Conservation (phyloP, 2,797 vertebrate genomes). For the Hoplostethus atlanticus region DNA sequence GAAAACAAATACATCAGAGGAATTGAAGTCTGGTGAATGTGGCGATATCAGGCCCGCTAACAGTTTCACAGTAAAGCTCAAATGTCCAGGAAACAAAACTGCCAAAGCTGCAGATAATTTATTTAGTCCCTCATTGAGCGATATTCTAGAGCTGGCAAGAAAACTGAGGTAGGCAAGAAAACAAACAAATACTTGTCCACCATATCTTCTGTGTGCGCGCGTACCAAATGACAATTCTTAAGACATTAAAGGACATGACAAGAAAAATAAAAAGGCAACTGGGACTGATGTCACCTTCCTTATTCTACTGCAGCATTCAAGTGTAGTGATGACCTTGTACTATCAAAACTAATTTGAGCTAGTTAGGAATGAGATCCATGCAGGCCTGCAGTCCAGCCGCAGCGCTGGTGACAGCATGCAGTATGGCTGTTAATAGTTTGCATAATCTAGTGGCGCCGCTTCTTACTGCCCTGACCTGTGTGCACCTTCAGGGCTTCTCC, state of each 20-base stretch:
- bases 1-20: slow-evolving; percentile 24
- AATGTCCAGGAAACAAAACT: slow-evolving; percentile 32
- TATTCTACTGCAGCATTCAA: slow-evolving; percentile 50
- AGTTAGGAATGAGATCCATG: slow-evolving; percentile 60
- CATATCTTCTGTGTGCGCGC: slow-evolving; percentile 37
- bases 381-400: slow-evolving; percentile 71
- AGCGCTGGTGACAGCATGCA: slow-evolving; percentile 68
- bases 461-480: slow-evolving; percentile 7
- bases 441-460: slow-evolving; percentile 52
- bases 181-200: slow-evolving; percentile 69
- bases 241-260: slow-evolving; percentile 15
- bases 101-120: slow-evolving; percentile 21
- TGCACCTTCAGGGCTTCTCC: slow-evolving; percentile 86
- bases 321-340: slow-evolving; percentile 49
- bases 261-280: slow-evolving; percentile 14
- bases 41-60: slow-evolving; percentile 25
- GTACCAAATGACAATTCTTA: slow-evolving; percentile 45
- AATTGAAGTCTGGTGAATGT: slow-evolving; percentile 18
- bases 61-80: slow-evolving; percentile 56
- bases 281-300: slow-evolving; percentile 44
- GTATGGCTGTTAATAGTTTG: slow-evolving; percentile 54
- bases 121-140: slow-evolving; percentile 30
- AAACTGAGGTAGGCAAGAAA: slow-evolving; percentile 82
- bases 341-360: slow-evolving; percentile 42
- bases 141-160: slow-evolving; percentile 34